These are phyloP conservation scores for Protomyctophum bolini DNA, from an alignment of 2,113 vertebrate species.

Conservation along the genomic window DNA sequence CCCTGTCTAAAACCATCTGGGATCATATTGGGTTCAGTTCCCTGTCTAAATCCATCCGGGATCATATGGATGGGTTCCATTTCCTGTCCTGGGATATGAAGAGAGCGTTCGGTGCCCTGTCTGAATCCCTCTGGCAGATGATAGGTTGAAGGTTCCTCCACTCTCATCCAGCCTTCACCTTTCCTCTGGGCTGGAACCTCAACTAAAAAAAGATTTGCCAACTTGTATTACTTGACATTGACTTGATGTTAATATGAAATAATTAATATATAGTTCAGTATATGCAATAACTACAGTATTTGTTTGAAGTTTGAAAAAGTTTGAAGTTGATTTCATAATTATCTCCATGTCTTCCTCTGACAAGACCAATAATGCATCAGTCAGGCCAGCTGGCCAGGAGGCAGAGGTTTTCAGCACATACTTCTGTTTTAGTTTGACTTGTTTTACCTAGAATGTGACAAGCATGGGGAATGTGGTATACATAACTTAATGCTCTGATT, in stretches of 20 bases:
- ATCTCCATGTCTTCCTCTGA: too few species aligned
- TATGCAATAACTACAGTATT: neutral
- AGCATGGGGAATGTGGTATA: too few species aligned
- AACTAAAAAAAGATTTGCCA: neutral
- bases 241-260: too few species aligned
- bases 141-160: slow-evolving; percentile 37
- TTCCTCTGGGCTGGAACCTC: slow-evolving; percentile 56
- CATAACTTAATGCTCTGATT: too few species aligned
- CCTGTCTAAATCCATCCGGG: slow-evolving; percentile 37
- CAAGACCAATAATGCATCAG: too few species aligned
- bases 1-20: slow-evolving; percentile 37
- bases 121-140: slow-evolving; percentile 41
- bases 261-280: neutral
- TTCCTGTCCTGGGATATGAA: slow-evolving; percentile 16
- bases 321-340: too few species aligned
- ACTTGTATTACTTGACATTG: too few species aligned
- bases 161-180: slow-evolving; percentile 62
- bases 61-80: fast-evolving
- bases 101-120: slow-evolving; percentile 24
- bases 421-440: too few species aligned
- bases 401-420: too few species aligned
- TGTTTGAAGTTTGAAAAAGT: too few species aligned
- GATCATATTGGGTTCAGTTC: neutral
- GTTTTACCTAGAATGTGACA: too few species aligned
- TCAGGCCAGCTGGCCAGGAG: too few species aligned